Base-by-base conservation (phyloP, 2,113 vertebrate genomes). In the Panthera tigris region DNA sequence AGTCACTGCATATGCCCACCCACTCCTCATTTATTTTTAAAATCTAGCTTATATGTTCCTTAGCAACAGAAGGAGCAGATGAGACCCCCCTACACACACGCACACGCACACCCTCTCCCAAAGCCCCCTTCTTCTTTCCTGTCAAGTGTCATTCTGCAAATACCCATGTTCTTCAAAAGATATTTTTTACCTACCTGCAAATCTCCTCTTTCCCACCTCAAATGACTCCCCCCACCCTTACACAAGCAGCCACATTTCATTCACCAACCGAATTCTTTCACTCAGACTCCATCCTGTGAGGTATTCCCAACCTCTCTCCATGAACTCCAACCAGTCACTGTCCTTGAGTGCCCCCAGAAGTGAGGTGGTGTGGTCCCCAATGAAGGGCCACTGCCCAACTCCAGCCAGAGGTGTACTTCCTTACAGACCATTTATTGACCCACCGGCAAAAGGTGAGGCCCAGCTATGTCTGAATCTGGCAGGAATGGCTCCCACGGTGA, bases 21-120 rank as follows among this genome's bases (percentile, higher is more conserved):
- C 85, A 98, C 98, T 36, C 27, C 88, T n/a, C 14, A 36, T 95
- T 98, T 97, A 94, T 97, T 97, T 98, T 94, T 55, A 98, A 98
- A 97, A 86, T 5, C n/a, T 95, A 94, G 97, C 63, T 97, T 98
- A 95, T 68, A 98, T 0, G n/a, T 98, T 98, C 93, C 98, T 98
- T 7, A 98, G 97, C 97, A 98, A 98, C 95, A 96, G 82, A 97
- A 45, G 55, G 18, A 98, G 23, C 86, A 95, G 96, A 97, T 98
- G 96, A 83, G 98, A 98, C 98, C 98, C 98, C 97, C 95, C 55
- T 39, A 87, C 87, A 97, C 95, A 97, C 50, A 83, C 63, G 29
- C 95, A 87, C 57, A 84, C 31, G 80, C 74, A 63, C 78, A 15
- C 94, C 83, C 87, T 94, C 92, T 82, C 80, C 83, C 73, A 48